Percentiles rank a stretch among this genome's conserved stretches.
Conservation (phyloP, 2,888 invertebrate species). For the Rhagonycha fulva region DNA sequence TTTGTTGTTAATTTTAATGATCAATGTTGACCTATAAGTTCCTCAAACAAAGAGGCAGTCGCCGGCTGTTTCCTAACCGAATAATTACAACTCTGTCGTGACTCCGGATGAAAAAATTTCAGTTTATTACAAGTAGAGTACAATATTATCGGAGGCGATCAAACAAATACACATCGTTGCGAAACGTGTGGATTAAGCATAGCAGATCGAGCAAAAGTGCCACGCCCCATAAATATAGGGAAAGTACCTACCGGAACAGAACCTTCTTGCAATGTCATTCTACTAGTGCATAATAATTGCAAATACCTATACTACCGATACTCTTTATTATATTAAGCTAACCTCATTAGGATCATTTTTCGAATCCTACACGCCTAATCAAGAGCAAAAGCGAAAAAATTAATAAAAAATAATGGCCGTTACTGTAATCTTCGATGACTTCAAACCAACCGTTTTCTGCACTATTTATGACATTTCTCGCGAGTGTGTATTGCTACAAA, state of each 20-base stretch:
- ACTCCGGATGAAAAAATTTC: slow-evolving; percentile 32
- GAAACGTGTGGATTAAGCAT: slow-evolving; percentile 24
- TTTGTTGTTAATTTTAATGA: not conserved
- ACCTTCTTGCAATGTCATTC: slow-evolving; percentile 38
- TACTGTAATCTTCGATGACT: not conserved
- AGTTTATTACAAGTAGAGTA: slow-evolving; percentile 36
- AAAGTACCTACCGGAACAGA: slow-evolving; percentile 37
- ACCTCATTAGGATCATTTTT: not conserved
- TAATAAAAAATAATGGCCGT: not conserved
- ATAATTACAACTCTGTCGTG: slow-evolving; percentile 35
- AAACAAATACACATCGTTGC: slow-evolving; percentile 36
- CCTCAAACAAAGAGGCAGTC: slow-evolving; percentile 22
- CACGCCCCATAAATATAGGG: slow-evolving; percentile 34
- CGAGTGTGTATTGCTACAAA: slow-evolving; percentile 6
- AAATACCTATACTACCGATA: slow-evolving; percentile 15
- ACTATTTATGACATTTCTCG: not conserved
- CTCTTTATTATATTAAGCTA: not conserved
- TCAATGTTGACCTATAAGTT: not conserved
- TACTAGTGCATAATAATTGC: slow-evolving; percentile 16
- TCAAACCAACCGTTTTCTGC: not conserved
- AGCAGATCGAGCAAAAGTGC: slow-evolving; percentile 26
- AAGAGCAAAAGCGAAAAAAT: not conserved
- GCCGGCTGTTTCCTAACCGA: slow-evolving; percentile 31
- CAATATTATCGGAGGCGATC: slow-evolving; percentile 37
- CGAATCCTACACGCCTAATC: not conserved